Base-by-base conservation (phyloP, 1,140 invertebrate species). In the Spodoptera litura region DNA sequence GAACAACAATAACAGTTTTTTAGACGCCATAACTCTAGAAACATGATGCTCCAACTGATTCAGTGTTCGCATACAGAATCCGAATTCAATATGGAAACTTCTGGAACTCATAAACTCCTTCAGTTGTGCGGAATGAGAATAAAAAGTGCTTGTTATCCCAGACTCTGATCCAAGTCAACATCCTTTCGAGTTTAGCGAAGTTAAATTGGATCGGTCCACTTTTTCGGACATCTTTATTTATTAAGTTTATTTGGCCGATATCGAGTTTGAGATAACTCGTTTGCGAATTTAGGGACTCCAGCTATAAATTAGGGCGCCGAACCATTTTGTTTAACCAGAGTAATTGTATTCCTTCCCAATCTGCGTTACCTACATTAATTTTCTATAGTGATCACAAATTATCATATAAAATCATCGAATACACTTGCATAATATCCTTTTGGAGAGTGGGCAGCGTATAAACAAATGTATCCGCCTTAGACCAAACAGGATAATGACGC, bases 391-490 rank as follows among this genome's bases (percentile, higher is more conserved):
- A 44, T 6, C 38, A 10, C 38, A 44, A 44, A 0, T 8, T 31
- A 31, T 31, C 31, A 31, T 0, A 31, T 31, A 31, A 31, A 31
- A 2, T 38, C 38, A 4, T 38, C 38, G 8, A 38, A 44, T 6
- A 44, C 5, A 44, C 38, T 44, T 44, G 38, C 38, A 44, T 44
- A 64, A 15, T 9, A 64, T 49, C 35, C 38, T 49, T 20, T 10
- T 49, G 0, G 0, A 11, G 9, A 64, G 20, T 15, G 49, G 11
- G 25, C 38, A 64, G 44, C 62, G 44, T n/a, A 4, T 13, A 13
- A 61, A 64, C n/a, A 20, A 66, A 66, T 66, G 38, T 35, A 49
- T 49, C 62, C 62, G 44, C 66, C 12, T 53, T 20, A 70, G 31
- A 64, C 0, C 27, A 13, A 66, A 66, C 62, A 70, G 66, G 11